Evolutionary conservation across 1,140 invertebrate species (phyloP).

Genomic region (Hylyphantes graminicola): DNA sequence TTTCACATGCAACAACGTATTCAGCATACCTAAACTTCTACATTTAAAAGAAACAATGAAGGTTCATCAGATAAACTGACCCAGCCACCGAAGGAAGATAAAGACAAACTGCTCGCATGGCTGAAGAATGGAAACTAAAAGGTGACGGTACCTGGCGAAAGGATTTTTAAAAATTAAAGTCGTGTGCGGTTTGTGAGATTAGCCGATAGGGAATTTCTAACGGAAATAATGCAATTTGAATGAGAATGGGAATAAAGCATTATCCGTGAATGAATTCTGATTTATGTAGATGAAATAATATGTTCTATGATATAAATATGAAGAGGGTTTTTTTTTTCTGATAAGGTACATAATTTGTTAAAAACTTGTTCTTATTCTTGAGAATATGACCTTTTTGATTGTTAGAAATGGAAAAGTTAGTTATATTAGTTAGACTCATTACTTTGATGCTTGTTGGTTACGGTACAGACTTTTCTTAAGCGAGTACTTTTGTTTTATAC

Average conservation of each 20-base stretch:
- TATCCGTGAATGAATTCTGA: not conserved
- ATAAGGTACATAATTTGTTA: not conserved
- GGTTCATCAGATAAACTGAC: conserved; percentile 23
- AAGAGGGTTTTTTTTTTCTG: too few species aligned
- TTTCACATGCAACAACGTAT: too few species aligned
- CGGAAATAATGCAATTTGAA: conserved; percentile 7
- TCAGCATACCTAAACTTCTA: too few species aligned
- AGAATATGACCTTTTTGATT: too few species aligned
- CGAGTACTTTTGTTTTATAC: too few species aligned
- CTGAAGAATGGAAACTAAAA: conserved; percentile 19
- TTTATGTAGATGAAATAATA: not conserved
- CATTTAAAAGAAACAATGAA: not conserved
- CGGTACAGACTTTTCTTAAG: too few species aligned
- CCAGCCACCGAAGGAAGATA: conserved; percentile 9
- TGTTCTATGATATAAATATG: not conserved
- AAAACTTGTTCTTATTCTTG: not conserved
- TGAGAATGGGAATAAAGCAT: not conserved
- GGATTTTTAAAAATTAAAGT: conserved; percentile 35
- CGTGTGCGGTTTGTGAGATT: conserved; percentile 11
- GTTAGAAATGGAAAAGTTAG: too few species aligned
- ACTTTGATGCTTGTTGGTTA: too few species aligned
- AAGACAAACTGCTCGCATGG: not conserved
- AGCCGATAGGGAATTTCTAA: conserved; percentile 16
- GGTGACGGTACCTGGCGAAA: conserved; percentile 43
- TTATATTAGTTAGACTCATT: too few species aligned